These are phyloP conservation scores for Nemopilema nomurai DNA, from an alignment of 30 jellyfish, hydroid and myxozoan species.

Conservation along the genomic window DNA sequence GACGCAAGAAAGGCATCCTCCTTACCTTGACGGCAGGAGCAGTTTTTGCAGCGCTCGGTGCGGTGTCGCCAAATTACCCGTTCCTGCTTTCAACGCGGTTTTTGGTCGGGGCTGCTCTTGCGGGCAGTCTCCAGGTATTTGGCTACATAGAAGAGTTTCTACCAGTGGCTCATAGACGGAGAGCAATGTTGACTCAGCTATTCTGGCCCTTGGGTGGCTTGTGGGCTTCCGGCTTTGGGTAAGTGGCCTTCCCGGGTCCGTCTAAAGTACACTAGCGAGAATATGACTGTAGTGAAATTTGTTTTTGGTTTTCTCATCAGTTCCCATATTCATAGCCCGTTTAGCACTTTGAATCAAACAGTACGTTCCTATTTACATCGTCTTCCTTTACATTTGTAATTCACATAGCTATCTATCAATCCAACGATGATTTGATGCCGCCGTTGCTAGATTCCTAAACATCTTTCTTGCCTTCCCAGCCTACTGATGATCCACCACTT, in stretches of 20 bases:
- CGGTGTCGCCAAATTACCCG: conserved; percentile 64
- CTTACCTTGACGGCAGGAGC: conserved; percentile 47
- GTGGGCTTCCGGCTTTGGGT: conserved; percentile 76
- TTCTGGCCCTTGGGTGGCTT: conserved; percentile 76
- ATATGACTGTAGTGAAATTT: too few species aligned
- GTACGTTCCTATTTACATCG: too few species aligned
- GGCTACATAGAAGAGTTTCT: conserved; percentile 69
- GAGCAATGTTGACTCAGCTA: conserved; percentile 66
- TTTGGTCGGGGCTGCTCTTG: conserved; percentile 67
- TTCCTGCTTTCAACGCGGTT: conserved; percentile 50
- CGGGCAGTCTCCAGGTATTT: conserved; percentile 68
- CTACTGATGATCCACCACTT: conserved; percentile 44
- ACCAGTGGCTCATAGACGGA: conserved; percentile 62
- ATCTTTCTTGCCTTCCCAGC: conserved; percentile 10
- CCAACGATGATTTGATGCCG: too few species aligned
- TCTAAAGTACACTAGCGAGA: too few species aligned
- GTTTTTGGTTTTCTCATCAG: too few species aligned
- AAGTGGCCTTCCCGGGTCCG: too few species aligned
- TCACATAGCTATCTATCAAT: too few species aligned
- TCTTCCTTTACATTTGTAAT: too few species aligned
- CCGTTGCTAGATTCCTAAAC: too few species aligned
- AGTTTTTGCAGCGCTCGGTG: conserved; percentile 56
- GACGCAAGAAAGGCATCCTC: conserved; percentile 55
- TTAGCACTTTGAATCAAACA: too few species aligned
- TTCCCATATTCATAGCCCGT: too few species aligned